Conservation (phyloP, 2,888 invertebrate genomes). For the Yponomeuta evonymella region DNA sequence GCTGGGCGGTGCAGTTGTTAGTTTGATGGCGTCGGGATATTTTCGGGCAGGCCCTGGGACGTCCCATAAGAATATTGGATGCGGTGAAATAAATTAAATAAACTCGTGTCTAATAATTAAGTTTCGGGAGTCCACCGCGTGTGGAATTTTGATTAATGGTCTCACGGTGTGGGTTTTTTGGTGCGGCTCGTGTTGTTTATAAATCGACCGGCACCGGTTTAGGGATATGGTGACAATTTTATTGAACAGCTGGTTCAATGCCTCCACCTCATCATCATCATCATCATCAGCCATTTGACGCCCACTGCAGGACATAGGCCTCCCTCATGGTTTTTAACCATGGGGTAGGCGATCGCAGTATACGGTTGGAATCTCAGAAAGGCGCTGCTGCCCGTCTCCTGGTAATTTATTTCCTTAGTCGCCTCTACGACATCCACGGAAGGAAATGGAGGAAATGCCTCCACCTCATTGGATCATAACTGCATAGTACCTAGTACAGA, state of each 20-base stretch:
- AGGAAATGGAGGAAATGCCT: too few relatives aligned
- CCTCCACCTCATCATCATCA: too few relatives aligned
- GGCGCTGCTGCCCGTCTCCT: too few relatives aligned
- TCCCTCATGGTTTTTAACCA: too few relatives aligned
- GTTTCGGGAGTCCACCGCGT: conserved; percentile 29
- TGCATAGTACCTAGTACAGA: too few relatives aligned
- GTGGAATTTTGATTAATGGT: conserved; percentile 46
- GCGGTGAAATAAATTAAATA: conserved; percentile 52
- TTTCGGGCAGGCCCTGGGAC: conserved; percentile 30
- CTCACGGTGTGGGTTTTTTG: conserved; percentile 25
- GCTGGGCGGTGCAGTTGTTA: conserved; percentile 35
- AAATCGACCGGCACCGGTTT: not conserved
- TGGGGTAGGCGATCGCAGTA: too few relatives aligned
- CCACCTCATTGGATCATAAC: too few relatives aligned
- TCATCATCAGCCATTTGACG: too few relatives aligned
- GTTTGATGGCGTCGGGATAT: conserved; percentile 34
- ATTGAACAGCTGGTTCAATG: not conserved
- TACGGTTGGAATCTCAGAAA: too few relatives aligned
- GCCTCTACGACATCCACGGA: too few relatives aligned
- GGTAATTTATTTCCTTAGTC: too few relatives aligned
- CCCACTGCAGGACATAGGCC: too few relatives aligned
- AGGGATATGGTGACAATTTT: not conserved
- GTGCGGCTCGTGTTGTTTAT: not conserved
- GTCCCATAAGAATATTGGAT: conserved; percentile 34
- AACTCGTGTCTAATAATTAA: conserved; percentile 53